A percentile compares a stretch with the other conserved stretches of the same genome.
These are phyloP conservation scores for Ispidina picta DNA, from an alignment of 2,797 vertebrate genomes.

Conservation along the genomic window DNA sequence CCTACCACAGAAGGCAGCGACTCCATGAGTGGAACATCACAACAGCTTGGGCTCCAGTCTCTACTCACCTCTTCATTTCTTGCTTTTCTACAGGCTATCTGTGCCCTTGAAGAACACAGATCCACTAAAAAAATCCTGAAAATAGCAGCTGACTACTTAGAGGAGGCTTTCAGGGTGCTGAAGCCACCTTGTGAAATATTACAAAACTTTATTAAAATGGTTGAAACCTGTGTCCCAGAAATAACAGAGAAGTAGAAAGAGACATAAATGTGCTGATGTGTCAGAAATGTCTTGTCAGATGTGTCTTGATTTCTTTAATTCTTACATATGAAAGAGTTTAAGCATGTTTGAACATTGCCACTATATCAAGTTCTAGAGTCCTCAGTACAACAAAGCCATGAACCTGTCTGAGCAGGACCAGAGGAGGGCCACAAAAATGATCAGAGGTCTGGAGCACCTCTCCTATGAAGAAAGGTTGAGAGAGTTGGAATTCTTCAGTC, in stretches of 20 bases:
- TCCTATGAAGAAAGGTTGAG: too few species aligned
- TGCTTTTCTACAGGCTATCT: background rate
- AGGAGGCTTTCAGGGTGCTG: conserved; percentile 35
- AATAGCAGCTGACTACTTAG: conserved; percentile 33
- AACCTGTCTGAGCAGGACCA: too few species aligned
- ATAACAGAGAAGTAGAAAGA: background rate
- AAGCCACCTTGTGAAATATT: conserved; percentile 43
- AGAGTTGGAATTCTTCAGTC: too few species aligned
- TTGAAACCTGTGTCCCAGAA: background rate
- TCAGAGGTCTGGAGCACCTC: too few species aligned
- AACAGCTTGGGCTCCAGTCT: background rate
- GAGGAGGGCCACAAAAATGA: too few species aligned
- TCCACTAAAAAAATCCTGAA: background rate
- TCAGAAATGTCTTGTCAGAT: background rate
- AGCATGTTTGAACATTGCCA: background rate
- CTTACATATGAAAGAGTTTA: background rate
- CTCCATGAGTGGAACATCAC: background rate
- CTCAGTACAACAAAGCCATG: too few species aligned
- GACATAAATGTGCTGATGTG: background rate
- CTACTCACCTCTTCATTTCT: background rate
- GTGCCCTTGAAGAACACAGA: background rate
- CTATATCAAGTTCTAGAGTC: too few species aligned
- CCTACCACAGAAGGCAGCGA: background rate
- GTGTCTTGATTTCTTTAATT: background rate
- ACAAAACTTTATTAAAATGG: background rate